phyloP scores from a whole-genome alignment of 1,140 invertebrate species.

The Armadillidium nasatum region DNA sequence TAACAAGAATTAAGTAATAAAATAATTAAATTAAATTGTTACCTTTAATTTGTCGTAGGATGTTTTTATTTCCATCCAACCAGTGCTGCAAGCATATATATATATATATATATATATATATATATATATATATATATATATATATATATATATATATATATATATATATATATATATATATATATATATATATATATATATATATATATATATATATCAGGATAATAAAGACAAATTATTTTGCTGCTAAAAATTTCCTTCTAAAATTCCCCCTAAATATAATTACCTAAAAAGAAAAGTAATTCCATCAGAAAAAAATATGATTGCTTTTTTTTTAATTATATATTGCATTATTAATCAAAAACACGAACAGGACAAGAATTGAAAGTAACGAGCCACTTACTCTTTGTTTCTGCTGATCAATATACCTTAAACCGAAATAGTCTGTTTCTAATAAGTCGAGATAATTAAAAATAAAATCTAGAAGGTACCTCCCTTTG shows the following conservation, averaged over 20 bases:
- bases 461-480: slow-evolving; percentile 87
- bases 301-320: too few species aligned
- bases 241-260: slow-evolving; percentile 84
- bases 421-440: slow-evolving; percentile 92
- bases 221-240: slow-evolving; percentile 96
- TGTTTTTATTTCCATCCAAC: slow-evolving; percentile 27
- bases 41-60: slow-evolving; percentile 27
- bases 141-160: slow-evolving; percentile 58
- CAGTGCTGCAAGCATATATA: slow-evolving; percentile 26
- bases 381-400: slow-evolving; percentile 47
- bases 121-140: slow-evolving; percentile 69
- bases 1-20: not conserved
- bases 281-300: too few species aligned
- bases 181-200: slow-evolving; percentile 77
- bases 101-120: not conserved
- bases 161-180: not conserved
- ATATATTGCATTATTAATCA: too few species aligned
- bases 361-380: not conserved
- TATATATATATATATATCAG: slow-evolving; percentile 86
- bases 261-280: slow-evolving; percentile 61
- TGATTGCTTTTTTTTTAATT: too few species aligned
- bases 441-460: slow-evolving; percentile 95
- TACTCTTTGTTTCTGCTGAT: slow-evolving; percentile 85
- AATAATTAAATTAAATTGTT: too few species aligned
- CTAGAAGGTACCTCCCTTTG: slow-evolving; percentile 86